These are phyloP conservation scores for Scatophagus argus DNA, from an alignment of 2,113 vertebrate species.

Conservation along the genomic window DNA sequence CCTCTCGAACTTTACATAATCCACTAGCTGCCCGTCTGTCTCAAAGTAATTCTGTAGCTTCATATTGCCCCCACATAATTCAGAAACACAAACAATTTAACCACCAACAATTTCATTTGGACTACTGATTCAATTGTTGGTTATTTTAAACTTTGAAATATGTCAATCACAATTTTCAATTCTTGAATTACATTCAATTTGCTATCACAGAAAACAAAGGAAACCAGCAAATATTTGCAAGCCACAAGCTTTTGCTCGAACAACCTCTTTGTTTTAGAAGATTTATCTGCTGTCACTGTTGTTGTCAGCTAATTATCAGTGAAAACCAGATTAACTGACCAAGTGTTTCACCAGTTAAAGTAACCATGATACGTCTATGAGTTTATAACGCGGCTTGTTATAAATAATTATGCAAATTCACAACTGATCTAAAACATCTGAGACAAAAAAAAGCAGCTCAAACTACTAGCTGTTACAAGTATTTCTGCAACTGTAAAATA, in stretches of 20 bases:
- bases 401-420: neutral
- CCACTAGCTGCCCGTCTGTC: neutral
- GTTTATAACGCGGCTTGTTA: no score
- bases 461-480: neutral
- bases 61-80: neutral
- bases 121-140: neutral
- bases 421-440: neutral
- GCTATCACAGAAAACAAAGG: neutral
- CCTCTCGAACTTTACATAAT: conserved; percentile 4
- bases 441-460: neutral
- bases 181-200: no score
- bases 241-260: neutral
- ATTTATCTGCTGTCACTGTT: neutral
- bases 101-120: neutral
- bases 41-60: neutral
- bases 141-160: neutral
- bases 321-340: neutral
- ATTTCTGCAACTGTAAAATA: neutral
- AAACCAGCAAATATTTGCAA: neutral
- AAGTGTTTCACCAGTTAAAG: neutral
- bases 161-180: neutral
- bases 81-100: neutral
- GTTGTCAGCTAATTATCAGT: neutral
- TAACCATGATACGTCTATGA: no score
- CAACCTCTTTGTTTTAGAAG: neutral